These are phyloP conservation scores for Nematostella vectensis DNA, from an alignment of 92 coral and sea anemone species.

Conservation along the genomic window DNA sequence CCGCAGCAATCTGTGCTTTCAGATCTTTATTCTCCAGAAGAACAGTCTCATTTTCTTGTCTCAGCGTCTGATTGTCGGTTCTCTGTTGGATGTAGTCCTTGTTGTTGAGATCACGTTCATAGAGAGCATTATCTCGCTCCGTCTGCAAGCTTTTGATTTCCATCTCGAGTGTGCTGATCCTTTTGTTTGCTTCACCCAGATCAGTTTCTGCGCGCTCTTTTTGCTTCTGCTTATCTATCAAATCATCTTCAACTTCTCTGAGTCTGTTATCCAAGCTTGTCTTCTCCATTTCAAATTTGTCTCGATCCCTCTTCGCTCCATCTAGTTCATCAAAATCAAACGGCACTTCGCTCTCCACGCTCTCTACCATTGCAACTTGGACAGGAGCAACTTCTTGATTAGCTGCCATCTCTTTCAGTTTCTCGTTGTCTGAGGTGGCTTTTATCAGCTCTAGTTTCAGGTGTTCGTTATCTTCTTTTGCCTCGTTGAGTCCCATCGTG, in stretches of 20 bases:
- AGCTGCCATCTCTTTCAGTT: conserved; percentile 42
- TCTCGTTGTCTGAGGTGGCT: conserved; percentile 45
- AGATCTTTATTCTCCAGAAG: conserved; percentile 37
- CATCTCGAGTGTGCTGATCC: conserved; percentile 46
- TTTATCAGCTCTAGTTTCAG: conserved; percentile 42
- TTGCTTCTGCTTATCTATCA: conserved; percentile 34
- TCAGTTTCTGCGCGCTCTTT: conserved; percentile 28
- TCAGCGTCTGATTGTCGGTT: conserved; percentile 55
- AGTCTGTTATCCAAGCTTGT: conserved; percentile 42
- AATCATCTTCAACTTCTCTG: conserved; percentile 35
- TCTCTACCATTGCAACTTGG: conserved; percentile 53
- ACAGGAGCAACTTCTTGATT: conserved; percentile 35
- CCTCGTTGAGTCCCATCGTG: conserved; percentile 54
- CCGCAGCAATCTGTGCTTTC: conserved; percentile 18
- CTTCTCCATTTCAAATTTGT: conserved; percentile 46
- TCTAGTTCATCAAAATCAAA: conserved; percentile 75
- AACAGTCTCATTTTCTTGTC: conserved; percentile 56
- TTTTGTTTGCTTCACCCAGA: conserved; percentile 40
- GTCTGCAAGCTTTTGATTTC: conserved; percentile 51
- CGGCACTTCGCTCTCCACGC: conserved; percentile 50
- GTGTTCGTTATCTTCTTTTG: conserved; percentile 56
- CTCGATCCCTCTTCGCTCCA: conserved; percentile 65
- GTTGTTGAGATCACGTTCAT: conserved; percentile 51
- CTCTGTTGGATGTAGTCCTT: conserved; percentile 54
- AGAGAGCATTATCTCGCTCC: conserved; percentile 50